Percentiles rank a stretch among this genome's conserved stretches.
phyloP scores from a whole-genome alignment of 2,888 invertebrate species.

The Cheilosia variabilis region DNA sequence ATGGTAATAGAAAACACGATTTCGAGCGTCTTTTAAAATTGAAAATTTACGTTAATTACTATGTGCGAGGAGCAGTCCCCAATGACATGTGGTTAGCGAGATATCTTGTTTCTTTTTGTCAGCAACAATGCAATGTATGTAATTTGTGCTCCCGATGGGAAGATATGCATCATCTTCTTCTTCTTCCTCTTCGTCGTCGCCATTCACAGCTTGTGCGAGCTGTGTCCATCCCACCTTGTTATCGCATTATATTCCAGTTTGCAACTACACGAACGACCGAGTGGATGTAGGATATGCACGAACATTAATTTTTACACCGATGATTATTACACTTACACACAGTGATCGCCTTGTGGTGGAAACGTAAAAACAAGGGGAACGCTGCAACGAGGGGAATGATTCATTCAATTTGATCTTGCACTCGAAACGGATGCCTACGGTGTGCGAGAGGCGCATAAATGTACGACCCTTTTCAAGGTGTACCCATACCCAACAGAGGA shows the following conservation, averaged over 20 bases:
- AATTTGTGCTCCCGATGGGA: conserved; percentile 1
- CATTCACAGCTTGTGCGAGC: conserved; percentile 15
- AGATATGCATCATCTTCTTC: conserved; percentile 48
- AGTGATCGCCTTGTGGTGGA: neutral
- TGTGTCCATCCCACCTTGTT: conserved; percentile 73
- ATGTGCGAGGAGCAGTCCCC: conserved; percentile 40
- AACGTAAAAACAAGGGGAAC: neutral
- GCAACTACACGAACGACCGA: conserved; percentile 44
- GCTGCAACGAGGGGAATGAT: conserved; percentile 37
- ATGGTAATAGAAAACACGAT: neutral
- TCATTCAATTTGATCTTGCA: conserved; percentile 61
- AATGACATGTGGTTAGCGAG: conserved; percentile 43
- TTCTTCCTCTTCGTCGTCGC: conserved; percentile 19
- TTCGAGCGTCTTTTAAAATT: conserved; percentile 44
- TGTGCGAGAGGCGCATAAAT: neutral
- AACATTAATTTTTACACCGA: conserved; percentile 73
- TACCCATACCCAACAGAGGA: conserved; percentile 18
- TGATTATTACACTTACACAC: conserved; percentile 54
- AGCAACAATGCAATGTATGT: conserved; percentile 17
- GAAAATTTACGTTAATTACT: conserved; percentile 65
- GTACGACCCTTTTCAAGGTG: conserved; percentile 52
- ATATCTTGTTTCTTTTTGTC: conserved; percentile 22
- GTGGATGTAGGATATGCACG: conserved; percentile 36
- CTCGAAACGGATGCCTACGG: conserved; percentile 13
- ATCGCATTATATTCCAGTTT: conserved; percentile 67